Evolutionary conservation across 2,888 invertebrate genomes (phyloP).

Genomic region (Rotaria macrura): DNA sequence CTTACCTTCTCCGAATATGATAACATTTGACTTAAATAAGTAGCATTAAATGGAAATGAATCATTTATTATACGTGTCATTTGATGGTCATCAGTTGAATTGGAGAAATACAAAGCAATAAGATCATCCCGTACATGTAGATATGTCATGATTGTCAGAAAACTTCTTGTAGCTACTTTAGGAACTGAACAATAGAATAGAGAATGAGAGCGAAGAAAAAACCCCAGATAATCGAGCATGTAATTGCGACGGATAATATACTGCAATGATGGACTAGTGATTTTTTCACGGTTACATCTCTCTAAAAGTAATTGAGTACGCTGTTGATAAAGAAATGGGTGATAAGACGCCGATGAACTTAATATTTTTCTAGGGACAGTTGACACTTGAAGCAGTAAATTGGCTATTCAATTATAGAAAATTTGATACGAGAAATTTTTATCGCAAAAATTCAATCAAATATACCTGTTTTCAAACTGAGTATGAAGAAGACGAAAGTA

Average conservation of each 20-base stretch:
- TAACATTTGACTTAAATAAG: neutral
- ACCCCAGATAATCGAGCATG: neutral
- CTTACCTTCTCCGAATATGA: neutral
- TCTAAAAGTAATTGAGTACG: neutral
- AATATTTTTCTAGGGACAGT: too few species aligned
- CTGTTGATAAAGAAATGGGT: too few species aligned
- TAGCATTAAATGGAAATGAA: neutral
- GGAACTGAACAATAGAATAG: neutral
- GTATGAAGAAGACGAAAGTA: too few species aligned
- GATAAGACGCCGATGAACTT: too few species aligned
- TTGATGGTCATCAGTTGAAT: neutral
- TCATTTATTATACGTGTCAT: neutral
- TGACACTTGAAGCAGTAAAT: too few species aligned
- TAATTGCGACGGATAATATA: neutral
- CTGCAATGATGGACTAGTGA: neutral
- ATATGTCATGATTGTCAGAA: neutral
- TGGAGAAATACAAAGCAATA: neutral
- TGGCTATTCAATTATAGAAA: too few species aligned
- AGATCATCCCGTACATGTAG: neutral
- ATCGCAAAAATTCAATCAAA: too few species aligned
- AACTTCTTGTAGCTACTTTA: neutral
- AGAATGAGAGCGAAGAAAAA: neutral
- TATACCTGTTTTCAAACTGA: too few species aligned
- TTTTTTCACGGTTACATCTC: neutral
- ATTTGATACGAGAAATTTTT: too few species aligned